A percentile compares a stretch with the other conserved stretches of the same genome.
Evolutionary conservation across 2,113 vertebrate genomes (phyloP).

Genomic region (Scomber colias): DNA sequence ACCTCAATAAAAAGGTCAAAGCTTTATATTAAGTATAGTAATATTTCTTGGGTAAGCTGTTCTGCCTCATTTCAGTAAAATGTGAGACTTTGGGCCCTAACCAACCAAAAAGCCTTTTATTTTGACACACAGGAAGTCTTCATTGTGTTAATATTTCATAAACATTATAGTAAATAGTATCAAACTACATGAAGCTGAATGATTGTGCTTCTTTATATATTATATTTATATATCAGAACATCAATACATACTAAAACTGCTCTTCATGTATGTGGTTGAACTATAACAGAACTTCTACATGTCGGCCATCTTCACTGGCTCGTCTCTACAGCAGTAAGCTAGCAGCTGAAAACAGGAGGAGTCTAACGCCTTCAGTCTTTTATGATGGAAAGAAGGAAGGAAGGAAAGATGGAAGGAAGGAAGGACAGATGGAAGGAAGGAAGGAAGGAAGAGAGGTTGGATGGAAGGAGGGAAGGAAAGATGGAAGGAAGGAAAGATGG

Average conservation of each 20-base stretch:
- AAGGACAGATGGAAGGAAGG: no score
- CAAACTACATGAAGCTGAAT: no score
- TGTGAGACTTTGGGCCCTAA: background rate
- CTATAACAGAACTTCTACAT: no score
- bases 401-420: no score
- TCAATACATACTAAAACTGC: background rate
- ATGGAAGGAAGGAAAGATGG: no score
- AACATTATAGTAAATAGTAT: no score
- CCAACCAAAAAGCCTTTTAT: background rate
- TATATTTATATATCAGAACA: background rate
- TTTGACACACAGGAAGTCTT: background rate
- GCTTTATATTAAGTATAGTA: background rate
- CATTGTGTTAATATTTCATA: background rate
- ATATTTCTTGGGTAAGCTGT: background rate
- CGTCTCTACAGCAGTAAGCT: background rate
- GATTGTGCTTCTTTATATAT: conserved; percentile 44
- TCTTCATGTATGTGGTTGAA: conserved; percentile 3
- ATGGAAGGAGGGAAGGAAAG: no score
- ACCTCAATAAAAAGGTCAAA: background rate
- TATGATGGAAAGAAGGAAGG: background rate
- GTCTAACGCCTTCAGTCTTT: background rate
- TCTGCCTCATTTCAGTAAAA: no score
- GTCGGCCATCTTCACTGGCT: no score
- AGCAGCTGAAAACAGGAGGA: background rate
- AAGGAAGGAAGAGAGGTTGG: no score